A percentile compares a stretch with the other conserved stretches of the same genome.
Conservation (phyloP, 1,140 invertebrate species). For the Drosophila orosa region DNA sequence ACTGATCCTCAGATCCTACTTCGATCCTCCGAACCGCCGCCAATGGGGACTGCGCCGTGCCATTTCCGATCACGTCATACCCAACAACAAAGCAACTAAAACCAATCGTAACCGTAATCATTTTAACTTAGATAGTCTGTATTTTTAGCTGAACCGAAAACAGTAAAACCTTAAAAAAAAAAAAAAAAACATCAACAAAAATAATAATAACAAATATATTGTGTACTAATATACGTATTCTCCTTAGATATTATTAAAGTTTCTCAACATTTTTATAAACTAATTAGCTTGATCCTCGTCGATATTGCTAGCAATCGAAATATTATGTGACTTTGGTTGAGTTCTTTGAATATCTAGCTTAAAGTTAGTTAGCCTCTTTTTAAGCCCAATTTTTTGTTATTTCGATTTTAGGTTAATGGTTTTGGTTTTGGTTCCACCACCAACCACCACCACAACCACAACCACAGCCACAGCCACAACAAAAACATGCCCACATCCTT, state of each 20-base stretch:
- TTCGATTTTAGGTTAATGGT: conserved; percentile 43
- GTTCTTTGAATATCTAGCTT: conserved; percentile 42
- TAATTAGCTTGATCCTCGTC: conserved; percentile 41
- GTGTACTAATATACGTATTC: conserved; percentile 41
- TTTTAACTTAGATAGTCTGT: conserved; percentile 56
- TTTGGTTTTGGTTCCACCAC: conserved; percentile 27
- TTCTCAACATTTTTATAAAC: conserved; percentile 51
- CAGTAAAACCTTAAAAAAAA: conserved; percentile 20
- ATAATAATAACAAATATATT: conserved; percentile 9
- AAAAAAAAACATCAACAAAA: conserved; percentile 7
- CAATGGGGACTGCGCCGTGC: conserved; percentile 35
- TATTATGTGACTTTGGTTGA: conserved; percentile 40
- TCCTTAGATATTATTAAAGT: conserved; percentile 47
- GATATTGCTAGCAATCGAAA: conserved; percentile 47
- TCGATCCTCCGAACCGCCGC: not conserved
- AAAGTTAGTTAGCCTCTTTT: conserved; percentile 37
- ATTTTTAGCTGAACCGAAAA: conserved; percentile 52
- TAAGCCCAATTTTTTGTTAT: conserved; percentile 17
- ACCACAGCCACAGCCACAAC: conserved; percentile 13
- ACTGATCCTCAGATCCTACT: conserved; percentile 17
- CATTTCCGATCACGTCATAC: conserved; percentile 51
- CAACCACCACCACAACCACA: conserved; percentile 6
- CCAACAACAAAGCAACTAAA: conserved; percentile 42
- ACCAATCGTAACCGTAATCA: conserved; percentile 42
- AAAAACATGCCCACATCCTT: conserved; percentile 37